Evolutionary conservation across 2,888 invertebrate genomes (phyloP).

Genomic region (Dascillus cervinus): DNA sequence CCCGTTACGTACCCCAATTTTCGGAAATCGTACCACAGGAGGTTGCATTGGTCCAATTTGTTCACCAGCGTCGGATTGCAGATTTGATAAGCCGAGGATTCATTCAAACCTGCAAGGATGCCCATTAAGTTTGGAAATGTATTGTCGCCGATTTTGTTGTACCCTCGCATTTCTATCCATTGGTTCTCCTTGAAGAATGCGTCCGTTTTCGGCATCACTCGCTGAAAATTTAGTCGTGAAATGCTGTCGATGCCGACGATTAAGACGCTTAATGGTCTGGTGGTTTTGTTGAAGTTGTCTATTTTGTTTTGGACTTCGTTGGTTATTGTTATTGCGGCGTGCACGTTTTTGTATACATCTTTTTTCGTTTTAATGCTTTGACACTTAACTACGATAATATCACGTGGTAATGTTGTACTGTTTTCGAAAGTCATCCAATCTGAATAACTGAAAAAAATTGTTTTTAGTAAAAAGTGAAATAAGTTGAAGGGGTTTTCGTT

Average conservation of each 20-base stretch:
- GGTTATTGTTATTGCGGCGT: slow-evolving; percentile 46
- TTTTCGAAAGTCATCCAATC: slow-evolving; percentile 41
- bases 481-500: too few species aligned
- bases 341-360: slow-evolving; percentile 48
- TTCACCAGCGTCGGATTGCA: slow-evolving; percentile 46
- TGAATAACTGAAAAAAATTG: too few species aligned
- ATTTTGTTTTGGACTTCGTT: slow-evolving; percentile 43
- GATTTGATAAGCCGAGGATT: slow-evolving; percentile 40
- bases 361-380: slow-evolving; percentile 25
- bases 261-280: slow-evolving; percentile 55
- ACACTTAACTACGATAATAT: slow-evolving; percentile 48
- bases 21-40: slow-evolving; percentile 73
- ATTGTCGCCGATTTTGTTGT: slow-evolving; percentile 73
- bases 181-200: slow-evolving; percentile 52
- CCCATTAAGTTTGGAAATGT: slow-evolving; percentile 88
- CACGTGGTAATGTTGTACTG: slow-evolving; percentile 36
- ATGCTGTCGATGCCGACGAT: slow-evolving; percentile 81
- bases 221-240: slow-evolving; percentile 67
- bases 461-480: too few species aligned
- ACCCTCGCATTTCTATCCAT: slow-evolving; percentile 35
- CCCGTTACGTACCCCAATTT: slow-evolving; percentile 67
- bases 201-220: slow-evolving; percentile 67
- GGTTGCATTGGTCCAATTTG: slow-evolving; percentile 61
- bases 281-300: slow-evolving; percentile 19
- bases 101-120: slow-evolving; percentile 59